Conservation (phyloP, 2,888 invertebrate species). For the Thymelicus lineola region DNA sequence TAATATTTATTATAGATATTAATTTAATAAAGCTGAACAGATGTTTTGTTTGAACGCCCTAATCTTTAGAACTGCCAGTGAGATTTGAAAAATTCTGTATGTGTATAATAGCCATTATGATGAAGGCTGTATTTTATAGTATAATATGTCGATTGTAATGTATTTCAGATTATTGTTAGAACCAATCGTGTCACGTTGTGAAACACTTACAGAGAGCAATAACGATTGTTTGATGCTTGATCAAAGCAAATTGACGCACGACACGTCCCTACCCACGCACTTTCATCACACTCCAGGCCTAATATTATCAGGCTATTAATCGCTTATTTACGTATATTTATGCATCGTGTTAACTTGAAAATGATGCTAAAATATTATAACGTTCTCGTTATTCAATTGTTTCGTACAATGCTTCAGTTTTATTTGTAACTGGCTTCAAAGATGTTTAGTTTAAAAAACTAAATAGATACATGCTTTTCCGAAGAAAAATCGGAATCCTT, state of each 20-base stretch:
- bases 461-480: too few species aligned
- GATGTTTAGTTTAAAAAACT: too few species aligned
- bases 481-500: too few species aligned
- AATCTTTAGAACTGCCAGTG: too few species aligned
- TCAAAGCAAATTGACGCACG: slow-evolving; percentile 78
- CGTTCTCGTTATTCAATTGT: slow-evolving; percentile 5
- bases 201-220: slow-evolving; percentile 52
- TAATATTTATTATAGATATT: too few species aligned
- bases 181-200: slow-evolving; percentile 55
- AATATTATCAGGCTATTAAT: slow-evolving; percentile 60
- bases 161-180: slow-evolving; percentile 31
- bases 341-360: slow-evolving; percentile 44
- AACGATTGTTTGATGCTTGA: slow-evolving; percentile 62
- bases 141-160: slow-evolving; percentile 17
- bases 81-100: too few species aligned
- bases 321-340: slow-evolving; percentile 50
- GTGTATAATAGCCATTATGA: too few species aligned
- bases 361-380: slow-evolving; percentile 31
- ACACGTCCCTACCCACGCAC: slow-evolving; percentile 61
- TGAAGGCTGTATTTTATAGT: too few species aligned
- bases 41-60: too few species aligned
- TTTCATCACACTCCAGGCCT: slow-evolving; percentile 60
- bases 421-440: background rate
- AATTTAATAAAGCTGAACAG: too few species aligned
- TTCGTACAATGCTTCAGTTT: slow-evolving; percentile 21